Evolutionary conservation across 2,797 vertebrate species (phyloP).

Genomic region (Neomorphus geoffroyi): DNA sequence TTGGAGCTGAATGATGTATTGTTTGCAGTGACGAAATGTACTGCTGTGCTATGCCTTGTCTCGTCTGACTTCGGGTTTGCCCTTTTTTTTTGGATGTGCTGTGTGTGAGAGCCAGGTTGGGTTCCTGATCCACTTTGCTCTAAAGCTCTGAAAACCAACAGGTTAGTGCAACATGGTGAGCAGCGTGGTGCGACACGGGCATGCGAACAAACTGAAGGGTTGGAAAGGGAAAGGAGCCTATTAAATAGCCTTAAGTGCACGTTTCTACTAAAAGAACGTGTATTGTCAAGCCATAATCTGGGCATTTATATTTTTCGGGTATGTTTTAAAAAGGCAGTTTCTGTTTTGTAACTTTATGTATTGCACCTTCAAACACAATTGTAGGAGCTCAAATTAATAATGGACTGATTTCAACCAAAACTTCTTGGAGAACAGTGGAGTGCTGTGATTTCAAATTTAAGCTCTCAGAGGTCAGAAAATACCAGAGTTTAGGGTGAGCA

Average conservation of each 20-base stretch:
- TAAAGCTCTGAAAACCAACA: not conserved
- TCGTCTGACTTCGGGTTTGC: not conserved
- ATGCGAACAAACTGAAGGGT: not conserved
- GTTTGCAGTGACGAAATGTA: not conserved
- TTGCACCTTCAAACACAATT: not conserved
- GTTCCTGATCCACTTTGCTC: not conserved
- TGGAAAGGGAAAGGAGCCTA: not conserved
- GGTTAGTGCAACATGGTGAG: not conserved
- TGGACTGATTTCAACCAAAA: not conserved
- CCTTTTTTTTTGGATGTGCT: not conserved
- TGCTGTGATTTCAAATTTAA: not conserved
- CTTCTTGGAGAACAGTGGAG: not conserved
- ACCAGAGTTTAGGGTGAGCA: not conserved
- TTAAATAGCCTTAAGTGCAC: not conserved
- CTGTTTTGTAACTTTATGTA: not conserved
- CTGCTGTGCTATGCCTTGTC: not conserved
- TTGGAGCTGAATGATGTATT: not conserved
- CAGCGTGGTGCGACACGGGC: fast-evolving
- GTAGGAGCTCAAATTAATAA: not conserved
- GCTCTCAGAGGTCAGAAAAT: conserved; percentile 19
- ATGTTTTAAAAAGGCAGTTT: not conserved
- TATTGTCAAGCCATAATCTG: fast-evolving
- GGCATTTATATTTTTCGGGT: not conserved
- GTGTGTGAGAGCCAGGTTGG: not conserved
- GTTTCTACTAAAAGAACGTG: not conserved